Evolutionary conservation across 2,113 vertebrate species (phyloP), one percentile per base, ranked within the genome.

Genomic region (Corythoichthys haematopterus): DNA sequence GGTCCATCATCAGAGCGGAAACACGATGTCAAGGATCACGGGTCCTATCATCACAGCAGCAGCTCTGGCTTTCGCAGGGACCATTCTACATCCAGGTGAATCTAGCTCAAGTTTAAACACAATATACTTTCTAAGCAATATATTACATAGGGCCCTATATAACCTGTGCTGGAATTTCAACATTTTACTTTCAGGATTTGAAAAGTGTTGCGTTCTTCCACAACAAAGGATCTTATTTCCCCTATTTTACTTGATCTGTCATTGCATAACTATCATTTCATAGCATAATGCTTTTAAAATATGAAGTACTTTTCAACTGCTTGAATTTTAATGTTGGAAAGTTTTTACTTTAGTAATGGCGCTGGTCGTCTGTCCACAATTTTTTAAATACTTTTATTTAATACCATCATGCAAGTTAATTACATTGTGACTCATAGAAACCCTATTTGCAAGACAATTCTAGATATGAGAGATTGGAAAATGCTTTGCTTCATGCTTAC

Each of bases 21-120:
- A 66, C 84, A 91, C 12, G 96, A 96, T 0, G 95, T 92, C 0
- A 79, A 83, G 36, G 89, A 91, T 40, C 64, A 83, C 35, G 90
- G 90, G 1, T 89, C 92, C 3, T 90, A 95, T 72, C 94, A 93
- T 57, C 89, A 91, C 76, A 94, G 94, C 80, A 92, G 93, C 61
- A 94, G 93, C 70, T 93, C 95, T 0, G 84, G 91, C 0, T 86
- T 87, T 64, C 92, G 93, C 79, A 85, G 93, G 72, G 93, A 93
- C 11, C 91, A 88, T 46, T 93, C 94, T 0, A 92, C 89, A 58
- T 98, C 96, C 84, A 95, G 94, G 96, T 98, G 85, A 78, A 48
- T 28, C 57, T 63, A 36, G 56, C 77, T 52, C 16, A 52, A 20
- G 20, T 33, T 28, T 28, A 53, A n/a, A 6, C 36, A 43, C 58